Evolutionary conservation across 2,797 vertebrate genomes (phyloP).

Genomic region (Pipistrellus nathusii): DNA sequence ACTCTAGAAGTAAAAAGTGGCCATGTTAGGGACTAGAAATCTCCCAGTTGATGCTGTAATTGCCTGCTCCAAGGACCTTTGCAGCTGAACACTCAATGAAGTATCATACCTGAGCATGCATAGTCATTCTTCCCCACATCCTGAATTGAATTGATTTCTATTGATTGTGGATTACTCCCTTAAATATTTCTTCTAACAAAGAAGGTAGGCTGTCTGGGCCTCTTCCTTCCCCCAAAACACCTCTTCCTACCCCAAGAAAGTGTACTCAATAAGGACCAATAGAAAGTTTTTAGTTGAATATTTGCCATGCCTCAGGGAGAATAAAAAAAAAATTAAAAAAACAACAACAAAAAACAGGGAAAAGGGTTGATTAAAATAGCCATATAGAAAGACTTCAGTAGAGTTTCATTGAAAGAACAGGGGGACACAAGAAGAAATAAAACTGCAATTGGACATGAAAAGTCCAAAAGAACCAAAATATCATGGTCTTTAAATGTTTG

Average conservation of each 20-base stretch:
- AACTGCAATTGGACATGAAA: not conserved
- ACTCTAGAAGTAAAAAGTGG: not conserved
- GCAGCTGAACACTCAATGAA: not conserved
- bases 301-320: not conserved
- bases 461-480: not conserved
- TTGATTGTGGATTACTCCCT: not conserved
- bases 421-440: not conserved
- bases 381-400: not conserved
- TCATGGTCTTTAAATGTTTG: conserved; percentile 12
- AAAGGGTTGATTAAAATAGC: not conserved
- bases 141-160: not conserved
- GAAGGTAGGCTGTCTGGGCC: not conserved
- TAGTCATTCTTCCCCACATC: not conserved
- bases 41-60: not conserved
- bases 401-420: conserved; percentile 13
- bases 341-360: not conserved
- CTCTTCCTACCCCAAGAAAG: conserved; percentile 27
- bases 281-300: not conserved
- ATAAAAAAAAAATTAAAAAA: not conserved
- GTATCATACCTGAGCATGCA: accelerated
- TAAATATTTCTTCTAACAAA: not conserved
- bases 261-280: not conserved
- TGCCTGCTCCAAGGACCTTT: not conserved
- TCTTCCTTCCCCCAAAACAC: not conserved
- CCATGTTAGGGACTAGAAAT: not conserved